Conservation (phyloP, 2,888 invertebrate species). For the Cyclophora albipunctata region DNA sequence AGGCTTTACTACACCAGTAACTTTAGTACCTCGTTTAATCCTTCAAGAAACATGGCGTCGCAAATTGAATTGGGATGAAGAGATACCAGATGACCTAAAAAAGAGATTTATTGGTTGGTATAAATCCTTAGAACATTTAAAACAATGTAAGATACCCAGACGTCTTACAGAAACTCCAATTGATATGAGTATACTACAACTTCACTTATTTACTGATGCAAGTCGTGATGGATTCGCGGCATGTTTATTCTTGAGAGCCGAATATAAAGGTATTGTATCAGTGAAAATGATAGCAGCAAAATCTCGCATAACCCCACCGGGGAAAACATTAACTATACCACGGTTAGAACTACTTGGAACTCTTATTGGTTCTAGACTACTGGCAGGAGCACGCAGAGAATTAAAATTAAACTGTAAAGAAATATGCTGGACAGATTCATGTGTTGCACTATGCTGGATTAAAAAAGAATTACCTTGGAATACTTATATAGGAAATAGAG, state of each 20-base stretch:
- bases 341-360: conserved; percentile 6
- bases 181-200: background rate
- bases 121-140: background rate
- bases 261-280: background rate
- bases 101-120: background rate
- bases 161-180: background rate
- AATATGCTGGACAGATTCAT: conserved; percentile 10
- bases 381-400: background rate
- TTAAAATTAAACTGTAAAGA: background rate
- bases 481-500: conserved; percentile 8
- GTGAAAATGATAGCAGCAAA: background rate
- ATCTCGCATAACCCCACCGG: conserved; percentile 4
- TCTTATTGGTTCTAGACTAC: conserved; percentile 5
- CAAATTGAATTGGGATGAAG: background rate
- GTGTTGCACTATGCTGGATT: conserved; percentile 9
- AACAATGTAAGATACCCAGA: background rate
- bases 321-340: conserved; percentile 4
- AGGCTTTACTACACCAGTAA: background rate
- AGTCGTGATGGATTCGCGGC: background rate
- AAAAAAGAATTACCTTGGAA: conserved; percentile 5
- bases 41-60: background rate
- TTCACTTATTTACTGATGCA: background rate
- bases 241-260: background rate
- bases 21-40: background rate
- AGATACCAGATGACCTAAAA: background rate